Percentiles rank a stretch among this genome's conserved stretches.
These are phyloP conservation scores for Perccottus glenii DNA, from an alignment of 2,113 vertebrate genomes.

Conservation along the genomic window DNA sequence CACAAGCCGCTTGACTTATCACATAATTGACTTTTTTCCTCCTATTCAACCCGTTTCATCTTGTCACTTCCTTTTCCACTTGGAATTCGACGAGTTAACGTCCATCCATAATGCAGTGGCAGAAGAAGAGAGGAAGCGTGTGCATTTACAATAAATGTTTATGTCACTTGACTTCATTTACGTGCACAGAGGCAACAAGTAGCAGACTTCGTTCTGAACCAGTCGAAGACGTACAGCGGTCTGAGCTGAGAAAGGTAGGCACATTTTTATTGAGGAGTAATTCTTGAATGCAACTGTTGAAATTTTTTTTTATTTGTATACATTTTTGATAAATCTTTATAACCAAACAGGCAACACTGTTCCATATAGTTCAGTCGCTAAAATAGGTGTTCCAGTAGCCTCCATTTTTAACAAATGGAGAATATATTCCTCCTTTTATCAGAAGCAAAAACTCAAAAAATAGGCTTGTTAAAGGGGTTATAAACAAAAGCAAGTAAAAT, in stretches of 20 bases:
- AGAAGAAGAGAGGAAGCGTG: not conserved
- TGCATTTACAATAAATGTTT: constrained; percentile 34
- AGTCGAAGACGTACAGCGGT: constrained; percentile 22
- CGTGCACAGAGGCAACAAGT: constrained; percentile 16
- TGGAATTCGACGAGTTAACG: constrained; percentile 28
- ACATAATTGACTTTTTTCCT: constrained; percentile 75
- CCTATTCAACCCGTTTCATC: constrained; percentile 49
- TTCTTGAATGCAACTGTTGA: no score
- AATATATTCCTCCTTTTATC: no score
- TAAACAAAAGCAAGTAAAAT: no score
- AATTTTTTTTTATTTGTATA: no score
- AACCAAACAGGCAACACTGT: no score
- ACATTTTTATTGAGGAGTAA: not conserved
- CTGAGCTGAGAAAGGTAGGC: constrained; percentile 50
- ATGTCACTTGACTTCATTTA: constrained; percentile 54
- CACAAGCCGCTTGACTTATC: constrained; percentile 72
- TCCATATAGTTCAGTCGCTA: no score
- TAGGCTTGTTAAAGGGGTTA: no score
- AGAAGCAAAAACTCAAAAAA: no score
- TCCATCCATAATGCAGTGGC: constrained; percentile 29
- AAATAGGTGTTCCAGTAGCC: no score
- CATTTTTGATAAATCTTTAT: no score
- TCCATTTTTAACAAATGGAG: no score
- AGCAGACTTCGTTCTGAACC: constrained; percentile 15
- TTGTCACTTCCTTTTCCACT: constrained; percentile 46